phyloP scores from a whole-genome alignment of 2,888 invertebrate genomes.

The Thymelicus lineola region DNA sequence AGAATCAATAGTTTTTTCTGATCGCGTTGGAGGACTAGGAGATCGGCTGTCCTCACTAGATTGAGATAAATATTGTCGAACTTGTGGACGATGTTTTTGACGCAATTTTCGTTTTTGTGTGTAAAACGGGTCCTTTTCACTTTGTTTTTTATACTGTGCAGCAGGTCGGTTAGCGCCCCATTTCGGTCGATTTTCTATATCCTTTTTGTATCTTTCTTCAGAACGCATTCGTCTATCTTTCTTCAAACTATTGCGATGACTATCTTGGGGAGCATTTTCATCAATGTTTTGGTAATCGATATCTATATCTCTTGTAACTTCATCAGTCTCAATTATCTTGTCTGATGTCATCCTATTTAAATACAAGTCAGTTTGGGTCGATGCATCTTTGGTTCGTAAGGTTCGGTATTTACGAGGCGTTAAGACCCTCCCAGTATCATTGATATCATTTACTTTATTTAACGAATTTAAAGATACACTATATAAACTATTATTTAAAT shows the following conservation, averaged over 20 bases:
- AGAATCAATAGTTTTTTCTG: conserved; percentile 70
- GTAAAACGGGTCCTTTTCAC: conserved; percentile 95
- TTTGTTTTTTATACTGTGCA: conserved; percentile 94
- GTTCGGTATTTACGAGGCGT: conserved; percentile 81
- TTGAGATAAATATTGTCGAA: conserved; percentile 82
- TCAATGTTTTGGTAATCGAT: conserved; percentile 81
- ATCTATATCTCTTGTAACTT: conserved; percentile 74
- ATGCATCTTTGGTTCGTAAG: conserved; percentile 84
- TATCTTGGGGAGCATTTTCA: conserved; percentile 80
- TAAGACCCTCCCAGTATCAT: conserved; percentile 67
- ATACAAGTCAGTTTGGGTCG: conserved; percentile 88
- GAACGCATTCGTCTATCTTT: conserved; percentile 83
- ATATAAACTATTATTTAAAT: conserved; percentile 69
- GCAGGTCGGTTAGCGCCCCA: conserved; percentile 92
- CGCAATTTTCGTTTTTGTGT: conserved; percentile 88
- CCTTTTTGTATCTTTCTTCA: conserved; percentile 83
- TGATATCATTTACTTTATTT: conserved; percentile 62
- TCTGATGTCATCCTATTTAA: conserved; percentile 58
- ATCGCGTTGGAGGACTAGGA: conserved; percentile 79
- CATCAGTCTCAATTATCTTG: conserved; percentile 68
- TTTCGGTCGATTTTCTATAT: conserved; percentile 88
- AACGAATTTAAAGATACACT: conserved; percentile 76
- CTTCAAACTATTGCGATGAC: conserved; percentile 75
- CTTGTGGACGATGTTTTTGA: conserved; percentile 86
- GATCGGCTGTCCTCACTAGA: conserved; percentile 87